Base-by-base conservation (phyloP, 2,888 invertebrate genomes). In the Conchocele bisecta region DNA sequence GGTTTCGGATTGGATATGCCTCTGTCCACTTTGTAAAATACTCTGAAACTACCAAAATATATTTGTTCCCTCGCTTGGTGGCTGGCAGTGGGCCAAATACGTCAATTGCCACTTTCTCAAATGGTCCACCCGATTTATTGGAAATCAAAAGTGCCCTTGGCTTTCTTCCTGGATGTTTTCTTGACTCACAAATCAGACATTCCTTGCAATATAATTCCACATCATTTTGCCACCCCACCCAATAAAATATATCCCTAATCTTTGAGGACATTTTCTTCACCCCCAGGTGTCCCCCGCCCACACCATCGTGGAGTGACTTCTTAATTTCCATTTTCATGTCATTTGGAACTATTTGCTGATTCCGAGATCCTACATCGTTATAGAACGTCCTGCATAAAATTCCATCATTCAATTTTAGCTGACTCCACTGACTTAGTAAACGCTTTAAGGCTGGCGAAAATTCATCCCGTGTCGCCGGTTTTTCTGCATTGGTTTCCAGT, bases 11-110 rank as follows among this genome's bases (percentile, higher is more conserved):
- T n/a, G 64, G 41, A 29, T 28, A 54, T n/a, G 56, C 28, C 35
- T 64, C 64, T 35, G 39, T 54, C 57, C 64, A 57, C 42, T 64
- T 64, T 11, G 64, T 64, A n/a, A 57, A 65, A 48, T 57, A 56
- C 28, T 57, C 46, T 7, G 31, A 29, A 2, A 39, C 26, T 26
- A 57, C 65, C 35, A 65, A 46, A 9, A 65, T 46, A 11, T 65
- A 57, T 13, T 29, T 56, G 24, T 65, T 56, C 4, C 65, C 41
- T 2, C 24, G n/a, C 9, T 56, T 22, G 6, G 57, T 41, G 28
- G 5, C 35, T 29, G 31, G 48, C 11, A 57, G 13, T 15, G 57
- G 65, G 17, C 65, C 65, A 24, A 57, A 39, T 9, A 57, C 46
- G 33, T 64, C 48, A 11, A 39, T 26, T 17, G 64, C 39, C 13